Evolutionary conservation across 2,888 invertebrate genomes (phyloP), one percentile per base, ranked within the genome.

Genomic region (Hypolimnas misippus): DNA sequence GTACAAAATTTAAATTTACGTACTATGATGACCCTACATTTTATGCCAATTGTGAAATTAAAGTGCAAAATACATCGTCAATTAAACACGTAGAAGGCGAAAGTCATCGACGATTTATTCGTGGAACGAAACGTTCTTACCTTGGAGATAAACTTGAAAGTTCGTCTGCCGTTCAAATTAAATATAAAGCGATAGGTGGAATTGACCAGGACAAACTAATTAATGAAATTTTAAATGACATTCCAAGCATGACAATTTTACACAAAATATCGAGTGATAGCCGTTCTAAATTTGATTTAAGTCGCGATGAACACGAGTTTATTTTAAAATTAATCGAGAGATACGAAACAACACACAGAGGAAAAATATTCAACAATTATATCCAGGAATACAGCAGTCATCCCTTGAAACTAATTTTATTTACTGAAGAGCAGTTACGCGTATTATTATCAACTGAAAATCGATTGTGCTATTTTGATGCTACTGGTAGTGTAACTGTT

Each of bases 201-300:
- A 46, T 46, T 10, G 46, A 25, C 5, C 25, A 25, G 5, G 25
- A 25, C 25, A 25, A 25, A 25, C 25, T 2, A 3, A 25, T 25
- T 25, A 2, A 25, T 25, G 25, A 25, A 25, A 2, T 3, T 25
- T 25, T 25, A 2, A 25, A 25, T 25, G 5, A 25, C 5, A 25
- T 17, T 21, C 19, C 21, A 12, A 46, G 19, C 19, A 19, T 46
- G 12, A 10, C 17, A 6, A 21, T 46, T 19, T 46, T 46, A 21
- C 46, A 46, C 21, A 46, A 46, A 46, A 21, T 21, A 46, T 46
- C 46, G 6, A 46, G 46, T 46, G 17, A 46, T 17, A 16, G 19
- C 17, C 46, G 46, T 21, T 46, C 46, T 46, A 21, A 17, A 46
- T 21, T 46, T 21, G 46, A 46, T 21, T 46, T 21, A 8, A 21